Conservation (phyloP, 2,113 vertebrate species). For the Otus sunia region DNA sequence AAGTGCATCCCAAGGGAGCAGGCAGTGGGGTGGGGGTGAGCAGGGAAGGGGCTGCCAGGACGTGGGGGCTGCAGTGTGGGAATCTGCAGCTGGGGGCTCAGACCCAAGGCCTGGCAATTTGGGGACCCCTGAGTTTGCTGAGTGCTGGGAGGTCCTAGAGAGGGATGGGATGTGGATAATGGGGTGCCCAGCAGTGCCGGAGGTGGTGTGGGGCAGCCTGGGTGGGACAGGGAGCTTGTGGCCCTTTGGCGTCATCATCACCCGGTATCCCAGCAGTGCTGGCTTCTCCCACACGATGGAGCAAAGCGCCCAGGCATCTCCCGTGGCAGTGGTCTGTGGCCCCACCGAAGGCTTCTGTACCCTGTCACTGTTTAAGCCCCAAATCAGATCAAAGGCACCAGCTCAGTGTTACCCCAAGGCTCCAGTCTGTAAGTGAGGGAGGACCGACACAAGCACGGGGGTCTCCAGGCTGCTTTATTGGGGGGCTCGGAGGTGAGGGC, state of each 20-base stretch:
- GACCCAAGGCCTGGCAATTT: background rate
- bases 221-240: background rate
- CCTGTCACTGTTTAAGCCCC: background rate
- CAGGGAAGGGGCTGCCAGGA: background rate
- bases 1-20: background rate
- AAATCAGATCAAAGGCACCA: background rate
- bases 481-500: background rate
- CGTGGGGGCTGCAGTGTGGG: accelerated
- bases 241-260: background rate
- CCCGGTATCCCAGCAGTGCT: slow-evolving; percentile 16
- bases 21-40: accelerated
- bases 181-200: accelerated
- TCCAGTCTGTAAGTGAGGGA: background rate
- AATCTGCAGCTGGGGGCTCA: background rate
- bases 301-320: background rate
- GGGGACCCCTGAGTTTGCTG: background rate
- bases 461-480: slow-evolving; percentile 41
- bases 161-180: background rate
- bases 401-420: accelerated
- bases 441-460: background rate
- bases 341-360: background rate
- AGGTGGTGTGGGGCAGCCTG: background rate
- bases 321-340: accelerated
- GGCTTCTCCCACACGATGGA: slow-evolving; percentile 62
- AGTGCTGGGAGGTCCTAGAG: background rate